Conservation (phyloP, 2,113 vertebrate genomes). For the Elephas maximus region DNA sequence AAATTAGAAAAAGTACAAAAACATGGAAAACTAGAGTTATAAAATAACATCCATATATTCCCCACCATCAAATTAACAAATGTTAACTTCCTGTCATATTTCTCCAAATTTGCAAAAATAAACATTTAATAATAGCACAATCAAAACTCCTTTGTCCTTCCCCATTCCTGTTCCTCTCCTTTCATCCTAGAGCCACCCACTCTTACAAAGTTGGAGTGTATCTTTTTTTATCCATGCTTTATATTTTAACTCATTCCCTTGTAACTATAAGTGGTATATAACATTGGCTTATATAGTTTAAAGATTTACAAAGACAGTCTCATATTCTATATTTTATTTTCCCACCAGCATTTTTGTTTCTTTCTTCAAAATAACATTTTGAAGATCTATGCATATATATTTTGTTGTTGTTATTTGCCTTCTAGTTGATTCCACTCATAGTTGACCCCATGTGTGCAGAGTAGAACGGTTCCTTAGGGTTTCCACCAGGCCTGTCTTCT, state of each 20-base stretch:
- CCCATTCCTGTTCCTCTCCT: background rate
- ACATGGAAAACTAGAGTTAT: background rate
- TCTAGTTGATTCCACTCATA: no score
- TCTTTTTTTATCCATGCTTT: background rate
- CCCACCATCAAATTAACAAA: background rate
- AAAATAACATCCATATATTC: background rate
- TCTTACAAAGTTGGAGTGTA: background rate
- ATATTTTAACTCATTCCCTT: conserved; percentile 16
- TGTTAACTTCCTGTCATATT: background rate
- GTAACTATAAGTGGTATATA: background rate
- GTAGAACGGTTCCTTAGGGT: no score
- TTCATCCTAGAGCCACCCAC: background rate
- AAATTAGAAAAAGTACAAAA: background rate
- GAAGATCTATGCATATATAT: background rate
- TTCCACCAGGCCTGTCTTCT: no score
- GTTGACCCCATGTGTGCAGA: no score
- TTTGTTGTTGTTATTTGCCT: no score
- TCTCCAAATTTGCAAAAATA: conserved; percentile 29
- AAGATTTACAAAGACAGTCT: background rate
- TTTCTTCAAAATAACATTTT: background rate
- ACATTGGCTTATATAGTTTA: background rate
- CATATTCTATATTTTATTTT: background rate
- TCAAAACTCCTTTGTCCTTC: background rate
- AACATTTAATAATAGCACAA: background rate
- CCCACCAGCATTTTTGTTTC: background rate